Percentiles rank a stretch among this genome's conserved stretches.
These are phyloP conservation scores for Bathynomus jamesi DNA, from an alignment of 1,140 invertebrate genomes.

Conservation along the genomic window DNA sequence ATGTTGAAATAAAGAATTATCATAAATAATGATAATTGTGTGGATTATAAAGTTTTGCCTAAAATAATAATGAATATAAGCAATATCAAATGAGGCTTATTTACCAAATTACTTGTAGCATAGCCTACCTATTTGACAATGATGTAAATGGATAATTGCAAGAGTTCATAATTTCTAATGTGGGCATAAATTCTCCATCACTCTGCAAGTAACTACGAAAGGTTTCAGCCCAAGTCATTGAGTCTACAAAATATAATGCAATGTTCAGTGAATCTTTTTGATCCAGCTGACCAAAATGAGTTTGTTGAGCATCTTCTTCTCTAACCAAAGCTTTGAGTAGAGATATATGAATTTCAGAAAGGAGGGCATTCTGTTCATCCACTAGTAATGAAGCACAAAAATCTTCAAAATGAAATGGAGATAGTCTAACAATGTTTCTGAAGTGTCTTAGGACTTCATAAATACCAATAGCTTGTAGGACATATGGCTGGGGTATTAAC, in stretches of 20 bases:
- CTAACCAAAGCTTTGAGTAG: slow-evolving; percentile 80
- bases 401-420: slow-evolving; percentile 91
- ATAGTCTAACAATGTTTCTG: slow-evolving; percentile 75
- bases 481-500: slow-evolving; percentile 63
- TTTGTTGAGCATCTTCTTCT: slow-evolving; percentile 91
- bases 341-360: slow-evolving; percentile 87
- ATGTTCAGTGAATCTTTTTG: slow-evolving; percentile 95
- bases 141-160: slow-evolving; percentile 83
- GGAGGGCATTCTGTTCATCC: slow-evolving; percentile 81
- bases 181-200: slow-evolving; percentile 66
- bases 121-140: slow-evolving; percentile 65
- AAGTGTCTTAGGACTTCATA: slow-evolving; percentile 93
- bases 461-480: slow-evolving; percentile 71
- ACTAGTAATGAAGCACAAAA: slow-evolving; percentile 84
- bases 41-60: no score
- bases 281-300: slow-evolving; percentile 89
- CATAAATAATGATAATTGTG: no score
- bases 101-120: no score
- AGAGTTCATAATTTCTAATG: slow-evolving; percentile 44
- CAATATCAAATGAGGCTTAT: neutral
- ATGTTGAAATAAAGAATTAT: no score
- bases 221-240: slow-evolving; percentile 90
- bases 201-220: slow-evolving; percentile 73
- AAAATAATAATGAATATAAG: no score
- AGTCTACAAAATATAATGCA: slow-evolving; percentile 80